Evolutionary conservation across 2,797 vertebrate genomes (phyloP), one percentile per base, ranked within the genome.

Genomic region (Potorous gilbertii): DNA sequence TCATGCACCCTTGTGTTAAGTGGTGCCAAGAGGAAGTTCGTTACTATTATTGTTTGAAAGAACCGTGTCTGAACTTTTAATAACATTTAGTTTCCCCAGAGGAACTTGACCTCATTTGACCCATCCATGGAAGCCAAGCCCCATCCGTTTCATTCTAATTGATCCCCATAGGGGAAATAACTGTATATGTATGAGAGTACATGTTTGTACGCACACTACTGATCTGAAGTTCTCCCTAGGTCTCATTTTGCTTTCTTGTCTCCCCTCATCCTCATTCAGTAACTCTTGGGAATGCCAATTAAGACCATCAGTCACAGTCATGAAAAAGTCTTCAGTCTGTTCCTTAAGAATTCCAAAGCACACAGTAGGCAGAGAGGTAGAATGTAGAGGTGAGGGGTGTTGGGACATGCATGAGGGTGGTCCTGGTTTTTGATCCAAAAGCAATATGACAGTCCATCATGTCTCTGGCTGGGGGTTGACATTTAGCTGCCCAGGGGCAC

Each of bases 211-310:
- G 50, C 1, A 92, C 74, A 50, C 0, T 0, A 29, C 0, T 14
- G 10, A 16, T 21, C 27, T 11, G 6, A 27, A 29, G 94, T 90
- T 95, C 93, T 89, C 95, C 94, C 97, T 97, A 96, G 95, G 96
- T 97, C 93, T 96, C 96, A 92, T 97, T 98, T 97, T 96, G 92
- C 95, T 98, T 96, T 92, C 34, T 89, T 91, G 91, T 90, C 95
- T 62, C 97, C 52, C 95, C 93, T 92, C 90, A 10, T 56, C 95
- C 97, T 98, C 96, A 97, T 97, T 95, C 94, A 95, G 94, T 95
- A 95, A 97, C 96, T 97, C 95, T 81, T 62, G 93, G 94, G 98
- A 98, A 97, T 97, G 97, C 94, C 96, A 96, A 97, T 97, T 97
- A 97, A 96, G 96, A 81, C 91, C 87, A 95, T 98, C 52, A 92